Evolutionary conservation across 2,888 invertebrate species (phyloP), one percentile per base, ranked within the genome.

Genomic region (Drosophila prolongata): DNA sequence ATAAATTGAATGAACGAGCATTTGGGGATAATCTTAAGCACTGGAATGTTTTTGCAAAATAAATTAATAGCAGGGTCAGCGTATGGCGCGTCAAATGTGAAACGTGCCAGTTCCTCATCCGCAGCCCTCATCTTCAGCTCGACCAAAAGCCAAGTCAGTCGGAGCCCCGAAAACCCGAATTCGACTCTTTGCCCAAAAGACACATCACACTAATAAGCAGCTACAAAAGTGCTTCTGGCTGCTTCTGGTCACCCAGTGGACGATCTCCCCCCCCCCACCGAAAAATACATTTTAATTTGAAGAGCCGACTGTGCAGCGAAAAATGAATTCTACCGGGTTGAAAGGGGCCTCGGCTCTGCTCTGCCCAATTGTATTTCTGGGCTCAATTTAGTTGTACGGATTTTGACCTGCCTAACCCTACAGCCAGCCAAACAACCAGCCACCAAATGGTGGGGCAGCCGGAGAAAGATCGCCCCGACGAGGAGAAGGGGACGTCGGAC

Each of bases 301-400:
- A 56, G 68, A 54, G 34, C 53, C 34, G 47, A 24, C 62, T 56
- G 54, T 46, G 58, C 50, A 38, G 37, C 64, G 37, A 57, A 77
- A 81, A 79, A 78, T 76, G 67, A 78, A 78, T 76, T 87, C 75
- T 61, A 55, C 60, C 62, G 59, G 69, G 40, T 61, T 47, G 69
- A 54, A 56, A 57, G 71, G 59, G 72, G 59, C 27, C 44, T 58
- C 57, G 35, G 35, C 27, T 38, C 40, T 40, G 8, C 59, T 37
- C 76, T 60, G 67, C 76, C 74, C 90, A 85, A 88, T 90, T 90
- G 83, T 88, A 81, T 86, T 79, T 86, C 84, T 89, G 81, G 80
- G 90, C 90, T 91, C 90, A 91, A 91, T 91, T 91, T 91, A 91
- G 91, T 91, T 90, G 91, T 91, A 91, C 89, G 81, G 87, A 90